Evolutionary conservation across 1,140 invertebrate genomes (phyloP).

Genomic region (Muscidifurax raptorellus): DNA sequence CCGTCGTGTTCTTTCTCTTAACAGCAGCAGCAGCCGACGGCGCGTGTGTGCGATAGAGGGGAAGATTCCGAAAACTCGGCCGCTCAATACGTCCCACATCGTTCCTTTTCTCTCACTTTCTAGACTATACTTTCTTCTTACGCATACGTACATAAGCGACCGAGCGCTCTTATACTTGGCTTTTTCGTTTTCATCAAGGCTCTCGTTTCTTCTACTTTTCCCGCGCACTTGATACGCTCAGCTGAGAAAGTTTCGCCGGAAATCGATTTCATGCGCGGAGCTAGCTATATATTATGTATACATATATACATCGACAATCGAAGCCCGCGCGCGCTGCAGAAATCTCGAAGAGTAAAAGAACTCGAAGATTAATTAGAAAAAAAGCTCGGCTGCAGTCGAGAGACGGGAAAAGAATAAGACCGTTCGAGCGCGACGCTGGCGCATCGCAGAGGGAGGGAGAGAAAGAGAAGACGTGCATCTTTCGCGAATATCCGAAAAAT

Average conservation of each 20-base stretch:
- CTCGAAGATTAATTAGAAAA: constrained; percentile 46
- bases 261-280: not conserved
- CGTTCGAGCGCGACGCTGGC: constrained; percentile 23
- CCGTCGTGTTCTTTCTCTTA: constrained; percentile 6
- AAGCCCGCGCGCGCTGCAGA: too few relatives aligned
- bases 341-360: constrained; percentile 14
- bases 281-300: too few relatives aligned
- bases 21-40: not conserved
- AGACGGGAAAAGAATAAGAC: not conserved
- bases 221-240: not conserved
- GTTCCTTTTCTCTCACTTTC: constrained; percentile 52
- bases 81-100: constrained; percentile 63
- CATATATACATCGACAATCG: not conserved
- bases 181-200: not conserved
- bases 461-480: constrained; percentile 20
- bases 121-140: not conserved
- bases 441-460: not conserved
- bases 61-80: constrained; percentile 64
- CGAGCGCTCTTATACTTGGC: not conserved
- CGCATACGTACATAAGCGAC: not conserved
- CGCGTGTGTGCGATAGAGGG: constrained; percentile 50
- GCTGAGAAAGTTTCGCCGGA: not conserved
- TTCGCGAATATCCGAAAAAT: constrained; percentile 1
- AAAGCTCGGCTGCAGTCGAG: not conserved
- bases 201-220: constrained; percentile 25